Evolutionary conservation across 2,113 vertebrate genomes (phyloP), one percentile per base, ranked within the genome.

Genomic region (Eleginops maclovinus): DNA sequence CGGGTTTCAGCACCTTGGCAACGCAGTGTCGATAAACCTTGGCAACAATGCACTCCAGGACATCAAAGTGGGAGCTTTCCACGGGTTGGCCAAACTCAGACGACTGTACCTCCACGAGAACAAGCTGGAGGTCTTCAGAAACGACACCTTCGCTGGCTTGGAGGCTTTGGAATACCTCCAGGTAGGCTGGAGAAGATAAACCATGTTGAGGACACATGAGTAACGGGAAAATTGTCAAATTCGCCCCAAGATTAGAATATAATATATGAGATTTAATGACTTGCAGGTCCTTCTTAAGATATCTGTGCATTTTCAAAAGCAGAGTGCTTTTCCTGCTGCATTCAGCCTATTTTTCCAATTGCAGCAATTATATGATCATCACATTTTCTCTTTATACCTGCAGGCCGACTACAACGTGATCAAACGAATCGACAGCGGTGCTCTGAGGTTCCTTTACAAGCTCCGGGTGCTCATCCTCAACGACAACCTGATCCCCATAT

Each of bases 381-480:
- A 67, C 73, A 69, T 72, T 77, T 77, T 63, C 40, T 71, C 31
- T 63, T 64, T 46, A 53, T 96, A 96, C 91, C 95, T 96, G 88
- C 97, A 99, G 94, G 97, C 98, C 75, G 98, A 99, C 95, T 99
- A 99, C 93, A 99, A 99, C 28, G 96, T 99, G 87, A 98, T 99
- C 89, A 98, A 98, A 89, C 92, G 96, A 60, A 99, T 99, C 73
- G 98, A 99, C 92, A 98, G 96, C 10, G 98, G 98, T 40, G 97
- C 97, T 22, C 98, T 99, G 91, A 93, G 97, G 89, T 98, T 98
- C 91, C 95, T 99, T 44, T 96, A 96, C 75, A 99, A 98, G 92
- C 93, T 99, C 82, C 96, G 97, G 60, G 98, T 99, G 90, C 95
- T 99, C 82, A 99, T 99, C 86, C 94, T 99, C 84, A 99, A 99